Conservation (phyloP, 2,797 vertebrate species). For the Tapera naevia region DNA sequence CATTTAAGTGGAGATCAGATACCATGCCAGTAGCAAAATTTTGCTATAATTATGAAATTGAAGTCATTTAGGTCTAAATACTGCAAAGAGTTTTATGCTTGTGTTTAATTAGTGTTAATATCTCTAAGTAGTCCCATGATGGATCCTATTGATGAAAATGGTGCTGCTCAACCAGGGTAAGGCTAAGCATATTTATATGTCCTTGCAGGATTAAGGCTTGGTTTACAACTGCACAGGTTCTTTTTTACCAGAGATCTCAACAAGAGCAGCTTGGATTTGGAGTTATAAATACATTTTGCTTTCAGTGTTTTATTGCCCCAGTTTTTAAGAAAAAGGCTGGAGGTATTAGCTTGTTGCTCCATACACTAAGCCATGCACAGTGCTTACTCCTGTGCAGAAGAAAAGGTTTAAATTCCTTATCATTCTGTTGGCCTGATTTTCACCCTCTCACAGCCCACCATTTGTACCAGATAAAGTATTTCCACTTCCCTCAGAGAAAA, state of each 20-base stretch:
- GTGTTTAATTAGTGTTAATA: conserved; percentile 56
- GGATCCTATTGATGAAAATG: conserved; percentile 25
- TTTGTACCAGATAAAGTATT: not conserved
- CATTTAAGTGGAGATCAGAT: not conserved
- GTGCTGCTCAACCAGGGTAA: not conserved
- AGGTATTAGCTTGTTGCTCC: not conserved
- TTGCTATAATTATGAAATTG: conserved; percentile 28
- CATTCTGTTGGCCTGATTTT: not conserved
- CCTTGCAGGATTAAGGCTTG: not conserved
- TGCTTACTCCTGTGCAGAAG: not conserved
- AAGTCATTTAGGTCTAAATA: conserved; percentile 18
- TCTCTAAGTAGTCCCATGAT: conserved; percentile 43
- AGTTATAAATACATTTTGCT: not conserved
- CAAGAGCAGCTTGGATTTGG: not conserved
- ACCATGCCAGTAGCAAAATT: not conserved
- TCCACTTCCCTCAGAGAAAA: not conserved
- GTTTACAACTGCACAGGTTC: not conserved
- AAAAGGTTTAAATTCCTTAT: not conserved
- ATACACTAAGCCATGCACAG: fast-evolving
- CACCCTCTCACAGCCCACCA: not conserved
- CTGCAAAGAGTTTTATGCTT: conserved; percentile 37
- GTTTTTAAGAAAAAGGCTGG: not conserved
- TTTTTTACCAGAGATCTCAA: not conserved
- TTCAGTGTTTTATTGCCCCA: not conserved
- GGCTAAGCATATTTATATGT: not conserved